Conservation (phyloP, 2,797 vertebrate species). For the Pygocentrus nattereri region DNA sequence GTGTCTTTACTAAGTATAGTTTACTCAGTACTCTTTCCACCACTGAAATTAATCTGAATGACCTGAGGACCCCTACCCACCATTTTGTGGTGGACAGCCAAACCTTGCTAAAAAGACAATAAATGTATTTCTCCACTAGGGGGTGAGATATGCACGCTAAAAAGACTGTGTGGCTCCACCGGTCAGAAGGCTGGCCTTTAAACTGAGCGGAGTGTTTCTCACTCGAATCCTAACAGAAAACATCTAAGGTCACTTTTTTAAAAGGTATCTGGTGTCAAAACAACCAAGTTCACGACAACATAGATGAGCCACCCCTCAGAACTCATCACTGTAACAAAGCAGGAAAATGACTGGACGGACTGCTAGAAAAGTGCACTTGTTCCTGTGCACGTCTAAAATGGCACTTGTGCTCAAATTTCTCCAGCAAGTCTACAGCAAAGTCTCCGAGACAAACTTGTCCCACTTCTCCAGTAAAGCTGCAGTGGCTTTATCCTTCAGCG, state of each 20-base stretch:
- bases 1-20: too few relatives aligned
- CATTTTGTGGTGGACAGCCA: conserved; percentile 22
- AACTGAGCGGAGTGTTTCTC: background rate
- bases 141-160: background rate
- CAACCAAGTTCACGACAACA: background rate
- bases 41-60: background rate
- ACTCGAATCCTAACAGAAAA: too few relatives aligned
- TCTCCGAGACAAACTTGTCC: conserved; percentile 85
- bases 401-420: background rate
- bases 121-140: conserved; percentile 15
- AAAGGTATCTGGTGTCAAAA: background rate
- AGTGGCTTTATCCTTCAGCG: conserved; percentile 73
- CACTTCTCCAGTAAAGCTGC: conserved; percentile 84
- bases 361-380: background rate
- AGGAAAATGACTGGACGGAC: background rate
- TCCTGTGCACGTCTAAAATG: background rate
- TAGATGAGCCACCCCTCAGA: background rate
- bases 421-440: conserved; percentile 33
- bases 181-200: too few relatives aligned
- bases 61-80: background rate
- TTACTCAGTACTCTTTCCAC: too few relatives aligned
- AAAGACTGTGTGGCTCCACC: background rate
- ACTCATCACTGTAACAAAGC: background rate
- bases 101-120: background rate
- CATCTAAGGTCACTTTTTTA: background rate